Evolutionary conservation across 2,113 vertebrate genomes (phyloP), one percentile per base, ranked within the genome.

Genomic region (Nothoprocta pentlandii): DNA sequence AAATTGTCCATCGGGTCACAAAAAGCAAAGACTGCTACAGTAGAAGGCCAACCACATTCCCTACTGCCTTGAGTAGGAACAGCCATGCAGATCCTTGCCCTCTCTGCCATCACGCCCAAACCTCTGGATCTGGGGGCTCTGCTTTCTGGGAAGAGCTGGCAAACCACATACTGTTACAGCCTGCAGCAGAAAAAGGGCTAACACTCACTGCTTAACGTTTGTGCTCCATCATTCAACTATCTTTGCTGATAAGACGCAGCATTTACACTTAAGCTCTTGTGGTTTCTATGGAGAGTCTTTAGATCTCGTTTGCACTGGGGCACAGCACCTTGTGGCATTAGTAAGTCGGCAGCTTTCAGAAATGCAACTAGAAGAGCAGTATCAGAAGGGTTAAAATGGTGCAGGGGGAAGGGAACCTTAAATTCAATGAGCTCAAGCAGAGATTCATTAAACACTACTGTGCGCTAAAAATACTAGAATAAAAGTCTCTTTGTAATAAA

Each of bases 401-500:
- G 49, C 1, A 56, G 76, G 92, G 36, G 90, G 89, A 1, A 81
- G 87, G 81, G 94, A 76, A 80, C 64, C 63, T 90, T 59, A 85
- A 95, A 94, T 95, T 96, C 93, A 93, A 96, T 90, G 83, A 92
- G 89, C 68, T 81, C 84, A 93, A 94, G 95, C 88, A 95, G 94
- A 89, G 90, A 91, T 95, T 92, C 88, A 94, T 96, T 95, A 96
- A 96, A 93, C 91, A 91, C 81, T 32, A 82, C 93, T 95, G 83
- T 51, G 56, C 88, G 94, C 91, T 96, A 96, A 96, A 97, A 96
- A 96, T 94, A 96, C 96, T 94, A 93, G 93, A 95, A 97, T 95
- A 97, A 93, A 96, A 96, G 95, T 92, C 81, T 92, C 94, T 96
- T 96, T 97, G 95, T 96, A 89, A 89, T 90, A 96, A 97, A 95